Evolutionary conservation across 1,140 invertebrate species (phyloP).

Genomic region (Drosophila willistoni): DNA sequence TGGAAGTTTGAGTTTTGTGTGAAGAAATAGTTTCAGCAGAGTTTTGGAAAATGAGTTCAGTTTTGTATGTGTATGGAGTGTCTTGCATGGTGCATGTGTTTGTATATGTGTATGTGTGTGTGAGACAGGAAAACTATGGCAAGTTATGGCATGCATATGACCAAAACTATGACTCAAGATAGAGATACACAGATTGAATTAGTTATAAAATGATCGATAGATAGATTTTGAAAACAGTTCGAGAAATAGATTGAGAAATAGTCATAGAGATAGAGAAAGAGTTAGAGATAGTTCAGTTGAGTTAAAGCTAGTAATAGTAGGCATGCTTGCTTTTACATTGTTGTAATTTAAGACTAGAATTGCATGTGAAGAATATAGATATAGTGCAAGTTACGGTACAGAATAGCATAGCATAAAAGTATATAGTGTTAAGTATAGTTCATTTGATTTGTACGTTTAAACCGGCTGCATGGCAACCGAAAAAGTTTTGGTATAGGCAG

Average conservation of each 20-base stretch:
- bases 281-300: slow-evolving; percentile 56
- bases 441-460: slow-evolving; percentile 63
- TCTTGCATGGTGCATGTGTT: slow-evolving; percentile 27
- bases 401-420: slow-evolving; percentile 29
- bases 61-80: slow-evolving; percentile 49
- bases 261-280: slow-evolving; percentile 37
- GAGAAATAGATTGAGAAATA: slow-evolving; percentile 24
- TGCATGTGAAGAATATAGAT: slow-evolving; percentile 70
- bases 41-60: slow-evolving; percentile 67
- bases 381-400: slow-evolving; percentile 28
- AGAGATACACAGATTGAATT: slow-evolving; percentile 33
- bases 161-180: slow-evolving; percentile 75
- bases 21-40: slow-evolving; percentile 50
- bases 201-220: slow-evolving; percentile 1
- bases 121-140: slow-evolving; percentile 76
- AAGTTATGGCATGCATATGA: slow-evolving; percentile 81
- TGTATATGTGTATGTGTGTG: slow-evolving; percentile 21
- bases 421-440: slow-evolving; percentile 33
- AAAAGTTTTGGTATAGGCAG: slow-evolving; percentile 75
- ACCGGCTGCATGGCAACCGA: slow-evolving; percentile 63
- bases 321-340: slow-evolving; percentile 61
- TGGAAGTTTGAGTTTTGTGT: slow-evolving; percentile 44
- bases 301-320: slow-evolving; percentile 71
- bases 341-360: slow-evolving; percentile 78
- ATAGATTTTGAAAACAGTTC: slow-evolving; percentile 20